These are phyloP conservation scores for Hypothenemus hampei DNA, from an alignment of 1,140 invertebrate species.

Conservation along the genomic window DNA sequence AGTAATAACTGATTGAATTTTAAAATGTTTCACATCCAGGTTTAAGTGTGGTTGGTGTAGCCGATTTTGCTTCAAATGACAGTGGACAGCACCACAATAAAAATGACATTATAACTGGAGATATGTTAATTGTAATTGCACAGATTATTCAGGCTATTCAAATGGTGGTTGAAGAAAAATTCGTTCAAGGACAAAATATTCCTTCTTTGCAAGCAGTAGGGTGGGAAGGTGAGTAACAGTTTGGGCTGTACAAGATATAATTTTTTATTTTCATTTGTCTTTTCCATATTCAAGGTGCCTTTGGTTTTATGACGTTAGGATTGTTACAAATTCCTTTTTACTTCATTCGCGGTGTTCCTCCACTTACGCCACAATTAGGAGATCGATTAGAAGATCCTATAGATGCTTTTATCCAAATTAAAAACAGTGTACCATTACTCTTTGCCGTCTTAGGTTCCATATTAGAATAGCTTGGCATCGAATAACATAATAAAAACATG, in stretches of 20 bases:
- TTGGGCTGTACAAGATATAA: neutral
- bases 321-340: constrained; percentile 79
- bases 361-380: constrained; percentile 72
- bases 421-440: constrained; percentile 58
- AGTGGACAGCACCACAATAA: constrained; percentile 48
- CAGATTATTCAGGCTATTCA: constrained; percentile 86
- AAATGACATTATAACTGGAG: constrained; percentile 87
- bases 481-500: constrained; percentile 5
- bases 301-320: constrained; percentile 74
- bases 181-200: constrained; percentile 74
- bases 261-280: neutral
- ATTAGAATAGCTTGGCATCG: too few species aligned
- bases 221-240: constrained; percentile 87
- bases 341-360: constrained; percentile 67
- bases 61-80: constrained; percentile 63
- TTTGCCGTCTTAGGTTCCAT: constrained; percentile 67
- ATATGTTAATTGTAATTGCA: constrained; percentile 86
- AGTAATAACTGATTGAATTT: neutral
- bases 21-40: constrained; percentile 40
- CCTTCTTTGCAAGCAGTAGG: constrained; percentile 79
- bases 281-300: constrained; percentile 55
- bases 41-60: constrained; percentile 73
- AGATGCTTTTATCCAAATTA: constrained; percentile 81
- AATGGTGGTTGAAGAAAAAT: constrained; percentile 95
- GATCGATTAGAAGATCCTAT: constrained; percentile 79